Percentiles rank a stretch among this genome's conserved stretches.
Conservation (phyloP, 2,797 vertebrate species). For the Dicrostonyx torquatus region DNA sequence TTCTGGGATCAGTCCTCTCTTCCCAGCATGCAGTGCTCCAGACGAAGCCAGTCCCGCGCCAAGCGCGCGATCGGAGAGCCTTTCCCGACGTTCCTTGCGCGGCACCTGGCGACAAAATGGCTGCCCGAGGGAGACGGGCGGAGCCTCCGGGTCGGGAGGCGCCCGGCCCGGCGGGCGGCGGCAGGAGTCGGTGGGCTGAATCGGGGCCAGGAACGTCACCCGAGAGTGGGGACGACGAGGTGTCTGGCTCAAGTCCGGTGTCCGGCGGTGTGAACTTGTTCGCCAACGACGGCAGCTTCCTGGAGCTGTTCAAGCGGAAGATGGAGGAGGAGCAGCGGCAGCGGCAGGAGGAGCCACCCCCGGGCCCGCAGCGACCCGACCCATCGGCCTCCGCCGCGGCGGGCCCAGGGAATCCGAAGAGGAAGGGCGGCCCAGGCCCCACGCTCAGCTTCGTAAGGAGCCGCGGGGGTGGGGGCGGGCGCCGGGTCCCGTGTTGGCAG, state of each 20-base stretch:
- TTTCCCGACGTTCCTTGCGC: constrained; percentile 75
- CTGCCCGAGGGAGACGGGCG: constrained; percentile 83
- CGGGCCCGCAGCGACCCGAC: constrained; percentile 73
- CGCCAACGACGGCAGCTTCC: constrained; percentile 97
- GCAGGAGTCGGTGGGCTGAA: constrained; percentile 72
- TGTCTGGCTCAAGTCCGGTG: constrained; percentile 72
- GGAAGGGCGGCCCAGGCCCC: constrained; percentile 83
- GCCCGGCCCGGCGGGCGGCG: constrained; percentile 74
- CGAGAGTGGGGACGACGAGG: constrained; percentile 77
- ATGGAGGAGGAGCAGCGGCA: constrained; percentile 91
- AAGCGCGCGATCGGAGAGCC: constrained; percentile 64
- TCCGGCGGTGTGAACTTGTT: constrained; percentile 90
- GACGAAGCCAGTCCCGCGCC: constrained; percentile 53
- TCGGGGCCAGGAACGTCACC: constrained; percentile 74
- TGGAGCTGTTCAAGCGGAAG: constrained; percentile 98
- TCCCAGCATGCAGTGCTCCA: constrained; percentile 72
- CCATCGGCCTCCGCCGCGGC: constrained; percentile 67
- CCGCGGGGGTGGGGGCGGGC: constrained; percentile 80
- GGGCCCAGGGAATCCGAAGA: constrained; percentile 77
- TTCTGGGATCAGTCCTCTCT: background rate
- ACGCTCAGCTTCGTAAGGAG: constrained; percentile 87
- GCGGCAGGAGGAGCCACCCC: constrained; percentile 84
- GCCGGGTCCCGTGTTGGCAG: constrained; percentile 61
- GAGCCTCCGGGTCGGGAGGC: constrained; percentile 80
- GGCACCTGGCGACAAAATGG: constrained; percentile 82